Percentiles rank a stretch among this genome's conserved stretches.
These are phyloP conservation scores for Rhagologus leucostigma DNA, from an alignment of 2,113 vertebrate species.

Conservation along the genomic window DNA sequence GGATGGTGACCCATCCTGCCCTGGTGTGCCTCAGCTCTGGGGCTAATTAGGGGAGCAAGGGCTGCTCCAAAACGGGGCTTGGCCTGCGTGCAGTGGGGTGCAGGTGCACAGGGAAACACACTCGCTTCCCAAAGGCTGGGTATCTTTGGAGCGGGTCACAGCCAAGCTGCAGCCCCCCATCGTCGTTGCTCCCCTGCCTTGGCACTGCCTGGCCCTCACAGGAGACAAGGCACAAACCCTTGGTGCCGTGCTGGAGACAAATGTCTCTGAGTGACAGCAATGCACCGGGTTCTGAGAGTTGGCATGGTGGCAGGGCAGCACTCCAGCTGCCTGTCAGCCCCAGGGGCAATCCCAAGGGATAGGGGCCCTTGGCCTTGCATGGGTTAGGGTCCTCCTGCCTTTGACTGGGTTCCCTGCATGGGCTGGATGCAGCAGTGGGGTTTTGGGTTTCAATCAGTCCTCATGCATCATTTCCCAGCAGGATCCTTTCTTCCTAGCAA, in stretches of 20 bases:
- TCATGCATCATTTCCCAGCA: not conserved
- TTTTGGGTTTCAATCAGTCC: not conserved
- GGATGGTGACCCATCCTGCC: not conserved
- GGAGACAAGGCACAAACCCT: not conserved
- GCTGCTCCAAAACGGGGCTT: not conserved
- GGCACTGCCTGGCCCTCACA: not conserved
- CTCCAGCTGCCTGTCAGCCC: not conserved
- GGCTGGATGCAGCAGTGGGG: not conserved
- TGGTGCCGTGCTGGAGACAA: not conserved
- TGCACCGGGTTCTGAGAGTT: not conserved
- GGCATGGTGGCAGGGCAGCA: fast-evolving
- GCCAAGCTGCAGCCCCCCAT: not conserved
- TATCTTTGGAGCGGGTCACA: not conserved
- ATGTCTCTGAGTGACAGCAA: no score
- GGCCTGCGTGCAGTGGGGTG: no score
- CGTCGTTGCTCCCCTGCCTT: not conserved
- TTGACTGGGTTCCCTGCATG: not conserved
- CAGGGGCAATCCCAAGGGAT: fast-evolving
- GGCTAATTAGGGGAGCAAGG: not conserved
- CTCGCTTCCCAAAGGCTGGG: fast-evolving
- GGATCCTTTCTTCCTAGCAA: not conserved
- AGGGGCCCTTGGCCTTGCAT: not conserved
- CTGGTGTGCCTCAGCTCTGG: not conserved
- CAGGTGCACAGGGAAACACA: not conserved
- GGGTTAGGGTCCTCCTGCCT: not conserved